Evolutionary conservation across 2,888 invertebrate genomes (phyloP).

Genomic region (Orgyia antiqua): DNA sequence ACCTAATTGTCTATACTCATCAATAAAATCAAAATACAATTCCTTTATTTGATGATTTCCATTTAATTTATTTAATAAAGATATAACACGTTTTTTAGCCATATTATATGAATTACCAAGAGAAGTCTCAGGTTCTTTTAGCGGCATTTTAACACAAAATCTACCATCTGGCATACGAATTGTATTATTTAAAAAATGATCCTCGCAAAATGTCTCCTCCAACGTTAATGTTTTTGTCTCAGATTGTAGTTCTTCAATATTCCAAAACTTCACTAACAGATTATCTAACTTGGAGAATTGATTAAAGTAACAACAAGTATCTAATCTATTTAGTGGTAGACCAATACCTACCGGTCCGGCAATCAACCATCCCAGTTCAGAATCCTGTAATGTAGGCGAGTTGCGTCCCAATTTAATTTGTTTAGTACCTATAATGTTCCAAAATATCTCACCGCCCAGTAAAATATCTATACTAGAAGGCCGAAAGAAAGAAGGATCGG

Average conservation of each 20-base stretch:
- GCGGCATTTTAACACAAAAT: constrained; percentile 15
- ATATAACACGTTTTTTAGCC: constrained; percentile 3
- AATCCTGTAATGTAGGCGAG: background rate
- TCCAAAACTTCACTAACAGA: constrained; percentile 11
- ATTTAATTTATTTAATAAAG: background rate
- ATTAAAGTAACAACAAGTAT: background rate
- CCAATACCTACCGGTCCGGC: background rate
- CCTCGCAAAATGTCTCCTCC: constrained; percentile 15
- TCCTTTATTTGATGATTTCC: constrained; percentile 1
- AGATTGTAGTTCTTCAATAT: constrained; percentile 10
- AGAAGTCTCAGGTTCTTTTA: constrained; percentile 10
- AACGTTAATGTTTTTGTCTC: constrained; percentile 4
- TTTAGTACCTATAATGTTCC: background rate
- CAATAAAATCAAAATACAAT: constrained; percentile 1
- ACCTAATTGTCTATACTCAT: constrained; percentile 3
- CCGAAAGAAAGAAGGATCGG: background rate
- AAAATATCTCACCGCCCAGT: constrained; percentile 1
- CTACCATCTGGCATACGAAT: constrained; percentile 11
- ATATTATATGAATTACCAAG: constrained; percentile 3
- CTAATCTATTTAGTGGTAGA: background rate
- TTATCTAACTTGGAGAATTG: background rate
- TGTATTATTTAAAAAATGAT: constrained; percentile 10
- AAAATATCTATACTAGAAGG: background rate
- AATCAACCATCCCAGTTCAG: constrained; percentile 2
- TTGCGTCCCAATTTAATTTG: background rate